A percentile compares a stretch with the other conserved stretches of the same genome.
phyloP scores from a whole-genome alignment of 1,140 invertebrate species.

The Papilio polytes region DNA sequence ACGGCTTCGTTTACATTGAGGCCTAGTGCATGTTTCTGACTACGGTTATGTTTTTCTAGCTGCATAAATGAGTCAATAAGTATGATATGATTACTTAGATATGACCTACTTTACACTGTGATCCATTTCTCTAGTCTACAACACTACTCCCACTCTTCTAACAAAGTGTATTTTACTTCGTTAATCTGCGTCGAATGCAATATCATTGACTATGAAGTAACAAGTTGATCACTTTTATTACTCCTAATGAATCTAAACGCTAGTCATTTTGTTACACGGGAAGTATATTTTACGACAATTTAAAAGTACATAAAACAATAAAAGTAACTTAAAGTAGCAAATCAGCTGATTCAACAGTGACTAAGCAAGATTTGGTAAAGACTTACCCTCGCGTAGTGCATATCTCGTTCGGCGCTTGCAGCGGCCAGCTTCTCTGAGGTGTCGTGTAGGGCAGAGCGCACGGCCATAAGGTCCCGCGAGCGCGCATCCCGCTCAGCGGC shows the following conservation, averaged over 20 bases:
- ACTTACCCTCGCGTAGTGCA: constrained; percentile 72
- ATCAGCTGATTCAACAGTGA: background rate
- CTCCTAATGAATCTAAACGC: constrained; percentile 12
- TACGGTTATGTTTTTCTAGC: background rate
- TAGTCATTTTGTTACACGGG: background rate
- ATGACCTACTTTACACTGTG: background rate
- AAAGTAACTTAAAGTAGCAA: background rate
- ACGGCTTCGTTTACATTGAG: background rate
- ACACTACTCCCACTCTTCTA: background rate
- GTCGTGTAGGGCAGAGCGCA: constrained; percentile 69
- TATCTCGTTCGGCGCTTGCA: constrained; percentile 69
- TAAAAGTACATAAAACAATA: background rate
- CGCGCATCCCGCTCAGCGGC: constrained; percentile 71
- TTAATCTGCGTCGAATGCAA: constrained; percentile 10
- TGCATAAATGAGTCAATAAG: background rate
- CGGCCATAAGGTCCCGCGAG: constrained; percentile 62
- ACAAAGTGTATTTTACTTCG: background rate
- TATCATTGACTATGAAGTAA: constrained; percentile 6
- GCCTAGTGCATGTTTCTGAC: background rate
- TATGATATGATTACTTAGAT: background rate
- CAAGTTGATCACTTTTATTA: constrained; percentile 35
- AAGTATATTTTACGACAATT: background rate
- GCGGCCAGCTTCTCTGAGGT: constrained; percentile 71
- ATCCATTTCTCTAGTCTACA: background rate
- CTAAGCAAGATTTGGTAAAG: background rate